Conservation (phyloP, 2,797 vertebrate genomes). For the Poecilia gillii region DNA sequence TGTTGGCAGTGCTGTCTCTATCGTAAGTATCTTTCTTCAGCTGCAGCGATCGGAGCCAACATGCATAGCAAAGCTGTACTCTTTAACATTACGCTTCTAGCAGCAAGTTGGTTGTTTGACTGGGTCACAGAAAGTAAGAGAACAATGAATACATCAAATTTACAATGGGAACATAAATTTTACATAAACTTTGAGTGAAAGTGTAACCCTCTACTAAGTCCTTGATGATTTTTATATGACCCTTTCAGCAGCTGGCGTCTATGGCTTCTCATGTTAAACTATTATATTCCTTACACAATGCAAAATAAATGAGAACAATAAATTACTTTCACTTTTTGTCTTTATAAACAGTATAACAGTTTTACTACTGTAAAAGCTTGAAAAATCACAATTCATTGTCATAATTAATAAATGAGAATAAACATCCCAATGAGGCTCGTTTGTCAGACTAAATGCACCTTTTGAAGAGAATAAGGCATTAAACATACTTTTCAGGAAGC, state of each 20-base stretch:
- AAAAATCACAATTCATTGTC: neutral
- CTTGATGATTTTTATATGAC: neutral
- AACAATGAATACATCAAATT: neutral
- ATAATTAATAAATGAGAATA: too few relatives aligned
- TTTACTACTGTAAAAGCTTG: too few relatives aligned
- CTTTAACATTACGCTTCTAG: neutral
- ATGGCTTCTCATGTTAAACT: too few relatives aligned
- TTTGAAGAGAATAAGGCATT: too few relatives aligned
- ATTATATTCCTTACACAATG: too few relatives aligned
- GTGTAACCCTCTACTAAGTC: neutral
- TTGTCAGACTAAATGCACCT: too few relatives aligned
- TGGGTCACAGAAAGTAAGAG: neutral
- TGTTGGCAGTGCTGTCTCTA: conserved; percentile 18
- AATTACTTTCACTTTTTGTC: too few relatives aligned
- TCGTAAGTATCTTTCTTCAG: conserved; percentile 24
- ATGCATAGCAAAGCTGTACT: conserved; percentile 5
- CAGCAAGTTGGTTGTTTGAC: neutral
- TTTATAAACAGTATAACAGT: too few relatives aligned
- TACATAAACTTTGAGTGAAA: neutral
- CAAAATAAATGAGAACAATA: too few relatives aligned
- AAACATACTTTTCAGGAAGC: too few relatives aligned
- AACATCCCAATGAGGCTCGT: too few relatives aligned
- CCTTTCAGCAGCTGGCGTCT: too few relatives aligned
- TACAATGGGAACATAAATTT: neutral
- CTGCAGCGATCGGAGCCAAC: conserved; percentile 16